Conservation (phyloP, 1,140 invertebrate genomes). For the Panagrolaimus sp. region DNA sequence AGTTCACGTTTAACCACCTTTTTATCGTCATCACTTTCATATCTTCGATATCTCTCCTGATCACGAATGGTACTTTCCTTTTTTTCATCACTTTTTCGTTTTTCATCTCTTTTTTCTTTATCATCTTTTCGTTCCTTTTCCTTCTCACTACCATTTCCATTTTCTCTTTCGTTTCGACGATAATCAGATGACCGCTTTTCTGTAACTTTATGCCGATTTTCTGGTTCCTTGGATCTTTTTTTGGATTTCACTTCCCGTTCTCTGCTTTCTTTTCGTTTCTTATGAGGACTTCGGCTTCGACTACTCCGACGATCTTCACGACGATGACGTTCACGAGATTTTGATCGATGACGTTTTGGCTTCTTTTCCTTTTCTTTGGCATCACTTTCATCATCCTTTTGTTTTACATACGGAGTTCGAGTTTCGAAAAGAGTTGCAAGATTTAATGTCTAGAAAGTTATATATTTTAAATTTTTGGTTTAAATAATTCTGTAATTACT, state of each 20-base stretch:
- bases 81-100: constrained; percentile 10
- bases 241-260: too few relatives aligned
- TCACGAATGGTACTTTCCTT: background rate
- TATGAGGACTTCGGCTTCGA: too few relatives aligned
- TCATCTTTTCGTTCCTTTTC: background rate
- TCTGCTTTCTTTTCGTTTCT: too few relatives aligned
- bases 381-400: background rate
- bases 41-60: too few relatives aligned
- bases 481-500: background rate
- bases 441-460: background rate
- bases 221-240: too few relatives aligned
- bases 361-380: background rate
- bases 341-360: constrained; percentile 1
- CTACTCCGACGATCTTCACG: constrained; percentile 7
- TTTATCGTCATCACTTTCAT: too few relatives aligned
- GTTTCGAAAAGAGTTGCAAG: background rate
- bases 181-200: background rate
- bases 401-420: background rate
- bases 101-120: background rate
- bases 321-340: background rate
- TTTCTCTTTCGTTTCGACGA: background rate
- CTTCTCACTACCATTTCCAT: too few relatives aligned
- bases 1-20: too few relatives aligned
- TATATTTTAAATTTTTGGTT: background rate
- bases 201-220: background rate